phyloP scores from a whole-genome alignment of 2,113 vertebrate genomes.

The Cyanoliseus patagonus region DNA sequence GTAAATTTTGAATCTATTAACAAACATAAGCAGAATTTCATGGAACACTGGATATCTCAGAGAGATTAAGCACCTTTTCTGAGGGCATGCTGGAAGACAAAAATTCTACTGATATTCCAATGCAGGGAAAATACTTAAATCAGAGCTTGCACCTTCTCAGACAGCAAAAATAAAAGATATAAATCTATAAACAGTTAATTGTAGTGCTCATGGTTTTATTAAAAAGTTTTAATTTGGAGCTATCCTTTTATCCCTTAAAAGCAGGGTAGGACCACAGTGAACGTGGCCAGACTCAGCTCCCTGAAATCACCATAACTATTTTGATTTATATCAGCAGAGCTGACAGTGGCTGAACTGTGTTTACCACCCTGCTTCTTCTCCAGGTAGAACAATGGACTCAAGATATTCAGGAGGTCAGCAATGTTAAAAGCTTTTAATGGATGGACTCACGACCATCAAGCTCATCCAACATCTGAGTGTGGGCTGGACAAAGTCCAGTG shows the following conservation, averaged over 20 bases:
- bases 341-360: neutral
- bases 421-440: constrained; percentile 35
- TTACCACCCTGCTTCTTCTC: neutral
- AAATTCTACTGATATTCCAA: neutral
- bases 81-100: neutral
- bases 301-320: neutral
- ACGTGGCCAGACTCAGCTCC: neutral
- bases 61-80: neutral
- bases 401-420: constrained; percentile 2
- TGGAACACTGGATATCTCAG: neutral
- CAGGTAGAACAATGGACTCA: neutral
- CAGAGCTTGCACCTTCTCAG: neutral
- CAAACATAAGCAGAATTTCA: neutral
- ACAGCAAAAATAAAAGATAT: neutral
- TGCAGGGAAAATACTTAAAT: neutral
- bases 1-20: neutral
- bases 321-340: neutral
- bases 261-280: neutral
- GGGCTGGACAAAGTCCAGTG: constrained; percentile 31
- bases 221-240: neutral
- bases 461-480: neutral
- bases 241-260: neutral
- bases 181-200: neutral
- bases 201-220: neutral
- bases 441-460: neutral